Conservation (phyloP, 2,113 vertebrate species). For the Rhodinocichla rosea region DNA sequence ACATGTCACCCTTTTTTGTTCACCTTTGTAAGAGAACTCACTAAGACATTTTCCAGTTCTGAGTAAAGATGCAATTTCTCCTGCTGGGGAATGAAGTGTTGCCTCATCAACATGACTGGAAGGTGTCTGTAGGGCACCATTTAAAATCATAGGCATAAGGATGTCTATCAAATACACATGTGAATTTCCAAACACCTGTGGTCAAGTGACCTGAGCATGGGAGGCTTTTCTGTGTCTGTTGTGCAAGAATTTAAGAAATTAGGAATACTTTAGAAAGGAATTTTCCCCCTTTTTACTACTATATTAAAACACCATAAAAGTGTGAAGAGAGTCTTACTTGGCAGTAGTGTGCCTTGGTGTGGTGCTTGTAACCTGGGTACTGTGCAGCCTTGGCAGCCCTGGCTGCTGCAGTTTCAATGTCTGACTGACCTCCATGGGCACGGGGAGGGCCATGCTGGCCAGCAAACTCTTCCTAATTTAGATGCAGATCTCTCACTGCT, state of each 20-base stretch:
- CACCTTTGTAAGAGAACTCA: not conserved
- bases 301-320: not conserved
- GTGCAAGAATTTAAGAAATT: not conserved
- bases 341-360: not conserved
- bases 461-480: not conserved
- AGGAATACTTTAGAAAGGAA: not conserved
- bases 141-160: not conserved
- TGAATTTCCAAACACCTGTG: not conserved
- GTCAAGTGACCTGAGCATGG: not conserved
- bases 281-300: not conserved
- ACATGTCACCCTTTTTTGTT: not conserved
- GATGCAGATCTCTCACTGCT: not conserved
- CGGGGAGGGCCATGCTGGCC: accelerated
- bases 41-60: not conserved
- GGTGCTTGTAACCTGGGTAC: not conserved
- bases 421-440: not conserved
- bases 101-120: not conserved
- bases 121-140: not conserved
- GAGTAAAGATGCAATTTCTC: not conserved
- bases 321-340: not conserved
- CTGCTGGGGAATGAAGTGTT: not conserved
- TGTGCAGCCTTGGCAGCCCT: not conserved
- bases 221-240: not conserved
- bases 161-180: not conserved
- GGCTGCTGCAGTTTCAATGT: not conserved